Base-by-base conservation (phyloP, 2,113 vertebrate species). In the Nerophis ophidion region DNA sequence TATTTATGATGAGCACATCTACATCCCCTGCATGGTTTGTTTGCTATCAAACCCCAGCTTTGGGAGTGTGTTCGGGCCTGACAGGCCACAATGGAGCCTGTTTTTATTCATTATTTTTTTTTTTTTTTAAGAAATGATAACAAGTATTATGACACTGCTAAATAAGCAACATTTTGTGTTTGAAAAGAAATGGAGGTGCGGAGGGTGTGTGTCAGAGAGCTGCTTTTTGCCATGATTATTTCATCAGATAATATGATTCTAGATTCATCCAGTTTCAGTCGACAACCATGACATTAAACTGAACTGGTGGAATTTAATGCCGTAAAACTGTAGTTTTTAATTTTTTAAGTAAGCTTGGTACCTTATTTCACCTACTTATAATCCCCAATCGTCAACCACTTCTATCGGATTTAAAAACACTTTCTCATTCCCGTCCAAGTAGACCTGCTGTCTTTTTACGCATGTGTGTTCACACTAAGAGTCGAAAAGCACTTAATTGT, bases 161-260 rank as follows among this genome's bases (percentile, higher is more conserved):
- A 36, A 36, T 17, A 16, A 38, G 12, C 35, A 56, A 17, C 16
- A 7, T 12, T 42, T 17, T 36, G 51, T 10, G 42, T 13, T 56
- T 17, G 17, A 38, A 40, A 42, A 7, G n/a, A 7, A 36, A 40
- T n/a, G 34, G 8, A 52, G 33, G n/a, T n/a, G 34, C 0, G 12
- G 1, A 14, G 0, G 8, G 5, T 7, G 1, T 15, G 35, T 12
- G 40, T 44, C 46, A 13, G 55, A 47, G 59, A 63, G 62, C 50
- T 72, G n/a, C n/a, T 36, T 33, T 51, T 66, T 70, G 67, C 54
- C 61, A 56, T 76, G 76, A 84, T 84, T 81, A 85, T 86, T 83
- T 74, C 12, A 75, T 82, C 80, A 84, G 81, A 84, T 85, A 81
- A 84, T 69, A 62, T 46, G 66, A 80, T 81, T 85, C 81, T 76